Evolutionary conservation across 2,113 vertebrate species (phyloP), one percentile per base, ranked within the genome.

Genomic region (Thamnaconus septentrionalis): DNA sequence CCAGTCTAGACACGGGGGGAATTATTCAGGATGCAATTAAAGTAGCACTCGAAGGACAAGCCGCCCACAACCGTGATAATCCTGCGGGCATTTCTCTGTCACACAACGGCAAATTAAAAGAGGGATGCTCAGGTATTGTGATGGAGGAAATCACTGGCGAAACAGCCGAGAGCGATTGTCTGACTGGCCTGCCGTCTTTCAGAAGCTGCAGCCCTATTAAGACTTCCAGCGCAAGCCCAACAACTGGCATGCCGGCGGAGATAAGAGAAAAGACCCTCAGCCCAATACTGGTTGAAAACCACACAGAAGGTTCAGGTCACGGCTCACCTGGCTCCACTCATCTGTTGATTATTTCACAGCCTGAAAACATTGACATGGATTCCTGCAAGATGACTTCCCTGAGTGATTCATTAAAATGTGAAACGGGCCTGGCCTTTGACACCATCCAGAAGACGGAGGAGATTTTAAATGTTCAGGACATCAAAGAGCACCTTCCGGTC

Each of bases 311-410:
- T 11, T 50, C 48, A 1, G 57, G 49, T 58, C 61, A 54, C 48
- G 58, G 72, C 56, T 80, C 82, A 61, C 55, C 73, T 56, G 62
- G 71, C 78, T 80, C 58, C 75, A 83, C 81, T 56, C 46, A 52
- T 41, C 75, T 84, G 73, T 80, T 91, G 86, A 84, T 80, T 75
- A 84, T 91, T 72, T 70, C 74, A 69, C 85, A 78, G 56, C 71
- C 76, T 8, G 79, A 67, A 45, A 68, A 82, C 40, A 75, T 80
- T 64, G 67, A 80, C 55, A 60, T 51, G n/a, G 67, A 80, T 58
- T 56, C 70, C 58, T 78, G 75, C 62, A 75, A 80, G 69, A 61
- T 59, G 54, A 41, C 66, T 60, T 56, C 55, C 39, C 60, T 82
- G 61, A 66, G 70, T 63, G 48, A 80, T 12, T 72, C 81, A 42